Conservation (phyloP, 2,888 invertebrate species). For the Cephus spinipes region DNA sequence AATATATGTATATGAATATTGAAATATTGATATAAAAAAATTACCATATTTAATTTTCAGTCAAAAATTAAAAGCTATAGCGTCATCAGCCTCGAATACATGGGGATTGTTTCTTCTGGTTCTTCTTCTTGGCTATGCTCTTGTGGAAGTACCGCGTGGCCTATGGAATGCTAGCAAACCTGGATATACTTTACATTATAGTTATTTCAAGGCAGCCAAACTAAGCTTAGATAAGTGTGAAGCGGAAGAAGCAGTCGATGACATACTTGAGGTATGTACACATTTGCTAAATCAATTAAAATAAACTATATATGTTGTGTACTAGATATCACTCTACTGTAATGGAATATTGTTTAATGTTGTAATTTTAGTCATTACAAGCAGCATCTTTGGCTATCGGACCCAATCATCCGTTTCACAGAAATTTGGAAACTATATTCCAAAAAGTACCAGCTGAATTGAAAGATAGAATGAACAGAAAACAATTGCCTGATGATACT, state of each 20-base stretch:
- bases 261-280: slow-evolving; percentile 84
- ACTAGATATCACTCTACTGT: not conserved
- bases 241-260: slow-evolving; percentile 96
- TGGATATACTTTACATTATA: slow-evolving; percentile 84
- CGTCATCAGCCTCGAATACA: slow-evolving; percentile 98
- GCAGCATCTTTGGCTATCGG: slow-evolving; percentile 83
- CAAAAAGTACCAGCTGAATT: slow-evolving; percentile 87
- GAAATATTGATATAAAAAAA: not conserved
- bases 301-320: not conserved
- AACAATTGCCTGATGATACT: slow-evolving; percentile 71
- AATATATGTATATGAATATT: not conserved
- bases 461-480: slow-evolving; percentile 79
- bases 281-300: slow-evolving; percentile 3
- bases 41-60: slow-evolving; percentile 62
- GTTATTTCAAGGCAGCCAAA: slow-evolving; percentile 95
- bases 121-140: slow-evolving; percentile 91
- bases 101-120: slow-evolving; percentile 98
- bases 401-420: slow-evolving; percentile 79
- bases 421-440: slow-evolving; percentile 89
- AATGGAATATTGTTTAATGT: not conserved
- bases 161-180: slow-evolving; percentile 92
- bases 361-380: slow-evolving; percentile 78
- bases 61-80: slow-evolving; percentile 93
- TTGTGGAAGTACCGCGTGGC: slow-evolving; percentile 94
- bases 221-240: slow-evolving; percentile 95